These are phyloP conservation scores for Electrona antarctica DNA, from an alignment of 2,113 vertebrate genomes.

Conservation along the genomic window DNA sequence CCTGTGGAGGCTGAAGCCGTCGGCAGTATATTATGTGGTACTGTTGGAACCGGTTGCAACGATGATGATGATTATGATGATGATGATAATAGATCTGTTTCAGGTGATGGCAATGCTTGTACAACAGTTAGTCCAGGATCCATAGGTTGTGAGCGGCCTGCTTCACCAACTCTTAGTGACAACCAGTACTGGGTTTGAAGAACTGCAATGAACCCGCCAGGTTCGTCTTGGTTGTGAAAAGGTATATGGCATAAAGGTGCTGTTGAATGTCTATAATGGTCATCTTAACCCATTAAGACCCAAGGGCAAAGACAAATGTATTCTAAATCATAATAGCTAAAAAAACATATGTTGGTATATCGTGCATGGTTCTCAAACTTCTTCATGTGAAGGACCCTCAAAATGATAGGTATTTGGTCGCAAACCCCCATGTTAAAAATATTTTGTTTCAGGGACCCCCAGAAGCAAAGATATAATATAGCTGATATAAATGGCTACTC, in stretches of 20 bases:
- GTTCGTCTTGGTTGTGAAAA: not conserved
- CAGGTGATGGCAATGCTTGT: not conserved
- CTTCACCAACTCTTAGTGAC: conserved; percentile 78
- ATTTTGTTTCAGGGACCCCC: too few species aligned
- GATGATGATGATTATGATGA: conserved; percentile 1
- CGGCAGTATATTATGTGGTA: not conserved
- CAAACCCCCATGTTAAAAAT: too few species aligned
- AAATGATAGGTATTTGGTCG: too few species aligned
- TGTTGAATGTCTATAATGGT: too few species aligned
- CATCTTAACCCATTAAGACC: too few species aligned
- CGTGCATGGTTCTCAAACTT: too few species aligned
- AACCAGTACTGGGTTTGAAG: conserved; percentile 89
- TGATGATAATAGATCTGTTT: conserved; percentile 6
- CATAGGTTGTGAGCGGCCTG: conserved; percentile 34
- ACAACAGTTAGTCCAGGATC: conserved; percentile 20
- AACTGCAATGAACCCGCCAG: conserved; percentile 52
- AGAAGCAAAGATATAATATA: too few species aligned
- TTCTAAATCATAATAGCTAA: too few species aligned
- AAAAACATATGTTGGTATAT: too few species aligned
- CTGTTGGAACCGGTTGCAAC: conserved; percentile 1
- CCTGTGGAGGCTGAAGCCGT: conserved; percentile 73
- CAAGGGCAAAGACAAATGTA: too few species aligned
- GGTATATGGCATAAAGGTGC: not conserved
- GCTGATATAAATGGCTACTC: too few species aligned
- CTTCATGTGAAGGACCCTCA: too few species aligned